Conservation (phyloP, 2,888 invertebrate species). For the Orgyia antiqua region DNA sequence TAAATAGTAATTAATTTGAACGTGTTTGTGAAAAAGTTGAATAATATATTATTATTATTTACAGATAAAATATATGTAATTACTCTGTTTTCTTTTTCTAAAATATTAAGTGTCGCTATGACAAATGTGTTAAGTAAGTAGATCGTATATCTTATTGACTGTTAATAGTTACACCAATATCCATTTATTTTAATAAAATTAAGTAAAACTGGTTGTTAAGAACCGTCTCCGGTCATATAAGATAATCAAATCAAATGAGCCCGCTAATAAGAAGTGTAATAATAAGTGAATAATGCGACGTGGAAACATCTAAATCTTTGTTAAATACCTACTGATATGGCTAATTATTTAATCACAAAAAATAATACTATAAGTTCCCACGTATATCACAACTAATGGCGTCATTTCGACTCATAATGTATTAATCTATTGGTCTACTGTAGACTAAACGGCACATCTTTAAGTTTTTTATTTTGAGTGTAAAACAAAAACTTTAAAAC, state of each 20-base stretch:
- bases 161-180: conserved; percentile 23
- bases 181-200: conserved; percentile 24
- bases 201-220: conserved; percentile 24
- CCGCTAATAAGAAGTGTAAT: conserved; percentile 16
- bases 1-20: too few relatives aligned
- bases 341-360: conserved; percentile 16
- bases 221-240: conserved; percentile 9
- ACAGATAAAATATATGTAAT: conserved; percentile 14
- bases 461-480: conserved; percentile 20
- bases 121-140: conserved; percentile 25
- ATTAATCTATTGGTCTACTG: conserved; percentile 4
- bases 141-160: conserved; percentile 17
- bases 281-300: conserved; percentile 21
- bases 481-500: conserved; percentile 27
- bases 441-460: conserved; percentile 8
- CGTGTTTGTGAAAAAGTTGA: too few relatives aligned
- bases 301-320: conserved; percentile 14
- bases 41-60: too few relatives aligned
- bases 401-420: conserved; percentile 14
- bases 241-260: conserved; percentile 17
- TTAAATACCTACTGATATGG: conserved; percentile 6
- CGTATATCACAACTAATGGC: conserved; percentile 12
- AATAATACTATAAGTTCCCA: conserved; percentile 13
- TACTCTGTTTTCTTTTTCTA: conserved; percentile 16
- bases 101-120: conserved; percentile 29